Evolutionary conservation across 1,140 invertebrate genomes (phyloP), one percentile per base, ranked within the genome.

Genomic region (Spodoptera frugiperda): DNA sequence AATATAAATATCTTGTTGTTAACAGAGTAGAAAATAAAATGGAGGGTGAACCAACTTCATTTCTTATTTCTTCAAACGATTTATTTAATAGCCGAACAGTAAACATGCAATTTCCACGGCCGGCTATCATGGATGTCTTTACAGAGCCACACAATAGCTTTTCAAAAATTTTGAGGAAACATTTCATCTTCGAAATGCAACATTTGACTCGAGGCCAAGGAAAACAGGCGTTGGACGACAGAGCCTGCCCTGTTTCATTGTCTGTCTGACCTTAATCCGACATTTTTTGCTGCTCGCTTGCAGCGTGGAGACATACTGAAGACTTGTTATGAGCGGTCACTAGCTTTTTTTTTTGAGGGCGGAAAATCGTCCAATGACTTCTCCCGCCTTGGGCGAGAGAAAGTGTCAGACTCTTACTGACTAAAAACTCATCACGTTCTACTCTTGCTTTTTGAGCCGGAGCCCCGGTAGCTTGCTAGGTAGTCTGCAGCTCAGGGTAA

Each of bases 181-280:
- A 80, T 80, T 82, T 82, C 78, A 82, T 82, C 80, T 82, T 78
- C 71, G 21, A 79, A 78, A 78, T 82, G 77, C 77, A 80, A 49
- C 59, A 82, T 78, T 84, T 81, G 78, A 84, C 75, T 79, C 51
- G 51, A 73, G 71, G 77, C 77, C 71, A 85, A 83, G 51, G 70
- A 80, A 83, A 82, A 80, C 81, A 83, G 77, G 73, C 79, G 67
- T 74, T 77, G 77, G 55, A 68, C 77, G 81, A 79, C 79, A 83
- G 30, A 30, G 74, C 63, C 75, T 72, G 72, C 79, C 81, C 78
- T 83, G 83, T 75, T 61, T 82, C 77, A 89, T 87, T 89, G 86
- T 89, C 73, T 84, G 73, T 79, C 57, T 84, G 84, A 87, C 83
- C 87, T 85, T 87, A 84, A 87, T 89, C 80, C 68, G 75, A 76